Evolutionary conservation across 2,797 vertebrate species (phyloP).

Genomic region (Gobionotothen gibberifrons): DNA sequence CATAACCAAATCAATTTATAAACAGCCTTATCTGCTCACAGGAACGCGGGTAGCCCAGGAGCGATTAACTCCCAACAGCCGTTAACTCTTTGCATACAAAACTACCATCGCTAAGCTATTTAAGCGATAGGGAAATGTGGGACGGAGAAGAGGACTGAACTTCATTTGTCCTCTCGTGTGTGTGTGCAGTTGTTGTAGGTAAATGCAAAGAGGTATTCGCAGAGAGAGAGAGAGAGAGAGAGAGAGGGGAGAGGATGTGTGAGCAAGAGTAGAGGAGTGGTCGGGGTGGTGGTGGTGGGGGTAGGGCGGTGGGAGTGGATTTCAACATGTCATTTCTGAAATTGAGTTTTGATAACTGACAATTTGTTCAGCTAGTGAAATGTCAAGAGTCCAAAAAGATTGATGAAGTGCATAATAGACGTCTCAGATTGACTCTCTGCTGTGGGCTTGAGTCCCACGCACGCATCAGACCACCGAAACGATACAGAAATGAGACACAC

Average conservation of each 20-base stretch:
- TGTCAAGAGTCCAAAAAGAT: conserved; percentile 85
- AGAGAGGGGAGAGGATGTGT: conserved; percentile 41
- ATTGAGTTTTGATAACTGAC: conserved; percentile 89
- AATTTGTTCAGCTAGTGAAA: conserved; percentile 87
- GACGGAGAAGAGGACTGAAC: conserved; percentile 59
- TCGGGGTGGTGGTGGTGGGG: background rate
- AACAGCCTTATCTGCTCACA: conserved; percentile 82
- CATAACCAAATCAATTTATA: conserved; percentile 86
- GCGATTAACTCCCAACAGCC: conserved; percentile 72
- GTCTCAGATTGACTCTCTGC: conserved; percentile 82
- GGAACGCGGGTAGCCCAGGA: conserved; percentile 66
- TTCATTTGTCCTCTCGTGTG: conserved; percentile 78
- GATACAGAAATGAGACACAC: conserved; percentile 79
- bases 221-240: conserved; percentile 7
- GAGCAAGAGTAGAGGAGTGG: conserved; percentile 49
- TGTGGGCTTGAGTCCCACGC: conserved; percentile 79
- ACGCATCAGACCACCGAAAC: conserved; percentile 75
- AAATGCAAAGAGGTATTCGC: conserved; percentile 56
- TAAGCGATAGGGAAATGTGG: conserved; percentile 48
- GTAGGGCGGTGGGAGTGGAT: conserved; percentile 63
- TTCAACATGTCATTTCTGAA: conserved; percentile 87
- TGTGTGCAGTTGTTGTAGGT: conserved; percentile 32
- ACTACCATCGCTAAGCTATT: conserved; percentile 67
- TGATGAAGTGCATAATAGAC: conserved; percentile 87
- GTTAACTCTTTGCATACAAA: conserved; percentile 80